A percentile compares a stretch with the other conserved stretches of the same genome.
These are phyloP conservation scores for Listronotus bonariensis DNA, from an alignment of 1,140 invertebrate species.

Conservation along the genomic window DNA sequence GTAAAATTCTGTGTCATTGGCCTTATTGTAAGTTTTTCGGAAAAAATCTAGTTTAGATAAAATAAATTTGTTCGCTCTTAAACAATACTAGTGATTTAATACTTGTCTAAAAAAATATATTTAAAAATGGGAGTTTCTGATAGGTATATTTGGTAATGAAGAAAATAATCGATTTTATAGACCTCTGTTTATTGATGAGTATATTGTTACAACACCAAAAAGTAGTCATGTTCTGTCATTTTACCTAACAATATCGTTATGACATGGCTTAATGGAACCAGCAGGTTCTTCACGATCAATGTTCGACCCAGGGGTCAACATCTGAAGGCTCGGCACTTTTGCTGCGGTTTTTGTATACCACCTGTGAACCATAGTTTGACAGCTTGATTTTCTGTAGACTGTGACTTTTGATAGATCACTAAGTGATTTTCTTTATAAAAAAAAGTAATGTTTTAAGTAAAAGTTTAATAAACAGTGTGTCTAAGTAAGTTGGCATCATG, in stretches of 20 bases:
- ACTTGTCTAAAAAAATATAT: no score
- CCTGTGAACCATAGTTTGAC: constrained; percentile 13
- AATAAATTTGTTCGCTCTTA: no score
- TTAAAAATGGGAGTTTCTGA: no score
- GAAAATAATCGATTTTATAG: no score
- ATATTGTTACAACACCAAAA: constrained; percentile 7
- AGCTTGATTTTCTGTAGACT: constrained; percentile 5
- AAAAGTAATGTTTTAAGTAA: neutral
- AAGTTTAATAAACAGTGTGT: no score
- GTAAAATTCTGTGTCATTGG: no score
- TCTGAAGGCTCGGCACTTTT: constrained; percentile 4
- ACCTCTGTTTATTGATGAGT: neutral
- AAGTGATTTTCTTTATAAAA: neutral
- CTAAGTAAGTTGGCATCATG: no score
- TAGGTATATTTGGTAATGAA: no score
- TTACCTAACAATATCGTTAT: constrained; percentile 17
- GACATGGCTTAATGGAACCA: constrained; percentile 19
- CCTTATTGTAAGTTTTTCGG: no score
- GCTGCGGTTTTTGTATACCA: constrained; percentile 8
- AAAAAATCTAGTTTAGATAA: no score
- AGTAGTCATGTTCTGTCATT: constrained; percentile 25
- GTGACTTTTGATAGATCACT: constrained; percentile 1
- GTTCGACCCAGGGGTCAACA: constrained; percentile 12
- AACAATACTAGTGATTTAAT: no score
- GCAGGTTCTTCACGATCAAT: constrained; percentile 14